These are phyloP conservation scores for Gobiocypris rarus DNA, from an alignment of 2,113 vertebrate species.

Conservation along the genomic window DNA sequence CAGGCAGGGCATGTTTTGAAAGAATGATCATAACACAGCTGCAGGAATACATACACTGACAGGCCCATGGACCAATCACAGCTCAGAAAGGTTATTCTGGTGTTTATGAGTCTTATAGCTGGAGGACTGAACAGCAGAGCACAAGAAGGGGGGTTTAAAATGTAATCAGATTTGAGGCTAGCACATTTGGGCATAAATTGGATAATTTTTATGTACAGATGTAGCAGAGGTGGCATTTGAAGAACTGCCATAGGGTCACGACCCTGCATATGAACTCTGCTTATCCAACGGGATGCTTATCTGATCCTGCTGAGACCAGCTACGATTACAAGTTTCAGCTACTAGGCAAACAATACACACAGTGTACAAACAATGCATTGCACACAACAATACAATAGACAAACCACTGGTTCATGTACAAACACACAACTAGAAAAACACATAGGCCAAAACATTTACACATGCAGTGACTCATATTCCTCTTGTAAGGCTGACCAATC, in stretches of 20 bases:
- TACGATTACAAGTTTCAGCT: constrained; percentile 24
- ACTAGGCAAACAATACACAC: neutral
- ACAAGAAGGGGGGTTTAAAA: neutral
- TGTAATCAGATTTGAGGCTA: constrained; percentile 11
- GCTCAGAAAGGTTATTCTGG: neutral
- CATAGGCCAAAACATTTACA: neutral
- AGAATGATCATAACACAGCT: constrained; percentile 9
- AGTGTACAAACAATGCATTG: neutral
- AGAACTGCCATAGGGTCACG: neutral
- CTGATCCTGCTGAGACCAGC: constrained; percentile 34
- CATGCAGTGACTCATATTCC: neutral
- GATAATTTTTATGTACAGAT: neutral
- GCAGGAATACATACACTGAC: neutral
- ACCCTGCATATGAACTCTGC: constrained; percentile 31
- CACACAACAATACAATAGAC: neutral
- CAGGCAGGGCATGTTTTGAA: neutral
- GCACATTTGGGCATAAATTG: constrained; percentile 16
- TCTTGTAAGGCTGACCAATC: no score
- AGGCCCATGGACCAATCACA: neutral
- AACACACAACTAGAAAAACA: neutral
- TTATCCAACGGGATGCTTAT: constrained; percentile 32
- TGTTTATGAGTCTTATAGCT: neutral
- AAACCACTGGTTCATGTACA: neutral
- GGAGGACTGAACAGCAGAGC: neutral
- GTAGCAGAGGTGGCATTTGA: neutral